Percentiles rank a stretch among this genome's conserved stretches.
These are phyloP conservation scores for Callimorpha dominula DNA, from an alignment of 2,888 invertebrate genomes.

Conservation along the genomic window DNA sequence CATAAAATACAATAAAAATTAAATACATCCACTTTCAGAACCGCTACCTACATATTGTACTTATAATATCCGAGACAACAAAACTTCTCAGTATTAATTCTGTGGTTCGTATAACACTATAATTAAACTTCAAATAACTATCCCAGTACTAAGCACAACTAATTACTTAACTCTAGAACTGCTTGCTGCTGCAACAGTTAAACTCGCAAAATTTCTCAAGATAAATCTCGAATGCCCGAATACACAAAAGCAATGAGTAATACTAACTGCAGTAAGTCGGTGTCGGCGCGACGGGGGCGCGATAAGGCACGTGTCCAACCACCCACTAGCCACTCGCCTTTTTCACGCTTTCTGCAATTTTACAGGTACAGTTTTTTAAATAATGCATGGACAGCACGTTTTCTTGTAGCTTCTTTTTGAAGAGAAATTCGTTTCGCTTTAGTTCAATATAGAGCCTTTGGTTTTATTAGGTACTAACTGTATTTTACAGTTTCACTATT, in stretches of 20 bases:
- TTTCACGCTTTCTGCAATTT: slow-evolving; percentile 58
- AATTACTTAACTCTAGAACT: not conserved
- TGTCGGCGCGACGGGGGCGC: slow-evolving; percentile 50
- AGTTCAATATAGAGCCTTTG: slow-evolving; percentile 3
- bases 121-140: not conserved
- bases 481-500: not conserved
- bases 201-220: slow-evolving; percentile 28
- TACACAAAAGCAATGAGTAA: slow-evolving; percentile 53
- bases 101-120: not conserved
- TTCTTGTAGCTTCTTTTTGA: slow-evolving; percentile 32
- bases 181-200: not conserved
- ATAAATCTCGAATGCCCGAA: slow-evolving; percentile 40
- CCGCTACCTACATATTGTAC: no score
- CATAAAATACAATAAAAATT: no score
- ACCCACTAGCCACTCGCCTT: slow-evolving; percentile 50
- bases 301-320: slow-evolving; percentile 64
- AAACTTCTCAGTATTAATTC: not conserved
- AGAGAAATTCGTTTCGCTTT: slow-evolving; percentile 30
- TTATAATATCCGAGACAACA: no score
- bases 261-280: slow-evolving; percentile 53
- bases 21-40: no score
- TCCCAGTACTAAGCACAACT: not conserved
- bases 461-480: not conserved
- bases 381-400: slow-evolving; percentile 42
- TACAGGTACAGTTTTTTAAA: slow-evolving; percentile 51